Evolutionary conservation across 2,888 invertebrate genomes (phyloP).

Genomic region (Lacanobia oleracea): DNA sequence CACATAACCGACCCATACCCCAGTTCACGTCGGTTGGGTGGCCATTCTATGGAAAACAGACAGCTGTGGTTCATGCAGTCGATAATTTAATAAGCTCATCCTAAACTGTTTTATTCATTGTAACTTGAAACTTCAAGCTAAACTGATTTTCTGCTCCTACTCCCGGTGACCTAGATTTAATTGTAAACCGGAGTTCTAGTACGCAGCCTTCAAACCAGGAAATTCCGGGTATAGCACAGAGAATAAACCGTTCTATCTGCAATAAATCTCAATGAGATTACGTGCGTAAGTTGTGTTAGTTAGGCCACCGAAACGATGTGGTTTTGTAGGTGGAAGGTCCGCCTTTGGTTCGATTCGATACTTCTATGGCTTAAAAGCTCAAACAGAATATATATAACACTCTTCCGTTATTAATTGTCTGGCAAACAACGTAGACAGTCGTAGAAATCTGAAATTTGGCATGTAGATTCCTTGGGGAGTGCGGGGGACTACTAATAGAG

Average conservation of each 20-base stretch:
- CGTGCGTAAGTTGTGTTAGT: conserved; percentile 36
- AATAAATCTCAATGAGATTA: conserved; percentile 53
- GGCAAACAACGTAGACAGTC: too few species aligned
- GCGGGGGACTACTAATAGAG: too few species aligned
- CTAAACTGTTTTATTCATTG: not conserved
- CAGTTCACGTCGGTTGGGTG: too few species aligned
- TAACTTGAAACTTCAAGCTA: not conserved
- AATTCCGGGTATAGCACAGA: conserved; percentile 51
- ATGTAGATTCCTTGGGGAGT: too few species aligned
- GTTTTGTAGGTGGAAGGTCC: not conserved
- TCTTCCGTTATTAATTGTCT: too few species aligned
- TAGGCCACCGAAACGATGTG: conserved; percentile 10
- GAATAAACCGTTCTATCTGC: conserved; percentile 29
- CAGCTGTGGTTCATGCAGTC: not conserved
- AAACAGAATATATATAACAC: too few species aligned
- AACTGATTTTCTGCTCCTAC: not conserved
- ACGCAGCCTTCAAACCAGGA: conserved; percentile 54
- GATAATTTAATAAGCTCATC: not conserved
- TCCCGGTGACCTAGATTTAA: conserved; percentile 35
- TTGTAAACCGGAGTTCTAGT: conserved; percentile 30
- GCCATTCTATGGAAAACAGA: too few species aligned
- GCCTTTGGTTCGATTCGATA: not conserved
- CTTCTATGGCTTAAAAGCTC: too few species aligned
- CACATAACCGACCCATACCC: too few species aligned
- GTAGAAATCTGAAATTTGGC: too few species aligned